Evolutionary conservation across 2,888 invertebrate species (phyloP).

Genomic region (Aporophyla nigra): DNA sequence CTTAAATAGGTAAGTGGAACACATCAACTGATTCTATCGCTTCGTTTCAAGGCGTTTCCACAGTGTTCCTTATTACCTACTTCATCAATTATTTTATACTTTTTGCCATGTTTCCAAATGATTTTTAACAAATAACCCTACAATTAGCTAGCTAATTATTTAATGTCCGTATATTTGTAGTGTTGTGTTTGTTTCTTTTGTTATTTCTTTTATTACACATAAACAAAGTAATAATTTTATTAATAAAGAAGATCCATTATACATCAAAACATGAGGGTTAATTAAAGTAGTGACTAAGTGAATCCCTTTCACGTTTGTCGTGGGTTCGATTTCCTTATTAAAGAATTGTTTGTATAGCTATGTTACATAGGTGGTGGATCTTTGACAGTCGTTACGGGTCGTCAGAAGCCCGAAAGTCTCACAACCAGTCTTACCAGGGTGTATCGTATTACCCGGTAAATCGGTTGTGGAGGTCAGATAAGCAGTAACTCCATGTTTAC

Average conservation of each 20-base stretch:
- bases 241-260: too few species aligned
- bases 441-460: too few species aligned
- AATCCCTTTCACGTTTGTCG: neutral
- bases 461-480: too few species aligned
- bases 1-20: neutral
- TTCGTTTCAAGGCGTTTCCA: slow-evolving; percentile 1
- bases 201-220: too few species aligned
- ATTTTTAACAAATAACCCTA: neutral
- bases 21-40: slow-evolving; percentile 17
- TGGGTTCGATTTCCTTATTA: neutral
- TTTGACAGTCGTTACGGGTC: too few species aligned
- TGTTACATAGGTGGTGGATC: too few species aligned
- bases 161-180: neutral
- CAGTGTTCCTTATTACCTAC: slow-evolving; percentile 28
- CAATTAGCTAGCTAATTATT: neutral
- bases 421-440: too few species aligned
- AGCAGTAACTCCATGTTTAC: too few species aligned
- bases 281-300: neutral
- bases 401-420: too few species aligned
- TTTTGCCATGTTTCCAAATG: slow-evolving; percentile 18
- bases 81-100: slow-evolving; percentile 2
- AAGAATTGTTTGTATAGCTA: neutral
- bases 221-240: too few species aligned
- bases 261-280: too few species aligned
- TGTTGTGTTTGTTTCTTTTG: neutral